Percentiles rank a stretch among this genome's conserved stretches.
phyloP scores from a whole-genome alignment of 1,140 invertebrate species.

The Himalopsyche phryganea region DNA sequence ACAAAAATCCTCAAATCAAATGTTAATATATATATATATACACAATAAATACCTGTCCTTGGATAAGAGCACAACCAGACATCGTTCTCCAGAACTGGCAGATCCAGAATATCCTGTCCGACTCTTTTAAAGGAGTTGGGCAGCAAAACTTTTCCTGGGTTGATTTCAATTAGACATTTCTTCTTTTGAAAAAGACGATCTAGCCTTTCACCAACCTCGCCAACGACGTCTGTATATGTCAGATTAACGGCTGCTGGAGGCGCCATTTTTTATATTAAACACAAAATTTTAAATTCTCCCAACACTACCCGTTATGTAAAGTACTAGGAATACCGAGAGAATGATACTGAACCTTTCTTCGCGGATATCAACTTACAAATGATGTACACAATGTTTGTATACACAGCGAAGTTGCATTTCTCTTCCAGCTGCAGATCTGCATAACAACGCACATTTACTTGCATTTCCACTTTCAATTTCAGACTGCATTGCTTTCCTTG shows the following conservation, averaged over 20 bases:
- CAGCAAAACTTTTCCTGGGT: constrained; percentile 64
- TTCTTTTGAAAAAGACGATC: constrained; percentile 65
- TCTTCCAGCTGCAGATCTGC: background rate
- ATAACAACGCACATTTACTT: constrained; percentile 1
- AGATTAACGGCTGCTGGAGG: constrained; percentile 35
- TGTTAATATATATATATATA: too few species aligned
- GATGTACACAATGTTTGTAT: background rate
- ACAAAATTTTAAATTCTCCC: too few species aligned
- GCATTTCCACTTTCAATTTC: constrained; percentile 11
- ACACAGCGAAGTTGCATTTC: constrained; percentile 1
- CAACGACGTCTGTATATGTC: constrained; percentile 60
- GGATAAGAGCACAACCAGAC: constrained; percentile 80
- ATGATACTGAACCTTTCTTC: constrained; percentile 5
- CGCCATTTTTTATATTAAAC: constrained; percentile 38
- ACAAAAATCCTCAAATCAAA: too few species aligned
- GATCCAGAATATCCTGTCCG: constrained; percentile 64
- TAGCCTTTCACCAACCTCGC: constrained; percentile 56
- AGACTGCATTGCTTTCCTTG: constrained; percentile 4
- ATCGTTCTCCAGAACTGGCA: constrained; percentile 66
- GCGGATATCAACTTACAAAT: constrained; percentile 3
- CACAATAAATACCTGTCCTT: constrained; percentile 65
- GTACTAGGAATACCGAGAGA: too few species aligned
- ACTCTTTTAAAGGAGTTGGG: constrained; percentile 64
- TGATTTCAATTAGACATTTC: constrained; percentile 65
- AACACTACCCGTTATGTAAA: too few species aligned